A percentile compares a stretch with the other conserved stretches of the same genome.
Conservation (phyloP, 2,888 invertebrate species). For the Epinotia brunnichana region DNA sequence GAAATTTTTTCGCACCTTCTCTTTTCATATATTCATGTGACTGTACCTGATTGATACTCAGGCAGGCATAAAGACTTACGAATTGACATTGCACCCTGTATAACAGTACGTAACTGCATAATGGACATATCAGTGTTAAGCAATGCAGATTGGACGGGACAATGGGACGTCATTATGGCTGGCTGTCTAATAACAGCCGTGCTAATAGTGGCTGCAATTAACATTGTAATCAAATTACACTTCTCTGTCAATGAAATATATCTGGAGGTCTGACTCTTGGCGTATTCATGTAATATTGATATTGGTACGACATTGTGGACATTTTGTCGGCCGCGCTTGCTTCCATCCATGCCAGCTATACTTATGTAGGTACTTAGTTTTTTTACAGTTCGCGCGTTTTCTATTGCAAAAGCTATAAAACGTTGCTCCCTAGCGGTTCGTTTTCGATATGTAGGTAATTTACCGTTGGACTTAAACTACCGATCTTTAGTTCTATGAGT, state of each 20-base stretch:
- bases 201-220: conserved; percentile 12
- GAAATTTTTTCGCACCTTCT: no score
- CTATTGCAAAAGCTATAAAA: no score
- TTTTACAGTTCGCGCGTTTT: no score
- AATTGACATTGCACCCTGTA: conserved; percentile 3
- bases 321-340: no score
- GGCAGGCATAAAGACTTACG: not conserved
- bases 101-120: not conserved
- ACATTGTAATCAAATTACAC: conserved; percentile 22
- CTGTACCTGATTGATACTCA: not conserved
- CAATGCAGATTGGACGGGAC: conserved; percentile 20
- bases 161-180: conserved; percentile 14
- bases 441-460: no score
- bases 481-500: no score
- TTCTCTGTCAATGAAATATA: not conserved
- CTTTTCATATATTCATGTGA: not conserved
- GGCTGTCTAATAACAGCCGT: conserved; percentile 5
- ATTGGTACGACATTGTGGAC: no score
- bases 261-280: not conserved
- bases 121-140: conserved; percentile 17
- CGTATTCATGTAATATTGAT: no score
- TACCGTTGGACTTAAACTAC: no score
- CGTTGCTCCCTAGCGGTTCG: no score
- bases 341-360: no score
- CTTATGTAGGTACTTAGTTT: no score